Conservation (phyloP, 2,888 invertebrate genomes). For the Athrips mouffetella region DNA sequence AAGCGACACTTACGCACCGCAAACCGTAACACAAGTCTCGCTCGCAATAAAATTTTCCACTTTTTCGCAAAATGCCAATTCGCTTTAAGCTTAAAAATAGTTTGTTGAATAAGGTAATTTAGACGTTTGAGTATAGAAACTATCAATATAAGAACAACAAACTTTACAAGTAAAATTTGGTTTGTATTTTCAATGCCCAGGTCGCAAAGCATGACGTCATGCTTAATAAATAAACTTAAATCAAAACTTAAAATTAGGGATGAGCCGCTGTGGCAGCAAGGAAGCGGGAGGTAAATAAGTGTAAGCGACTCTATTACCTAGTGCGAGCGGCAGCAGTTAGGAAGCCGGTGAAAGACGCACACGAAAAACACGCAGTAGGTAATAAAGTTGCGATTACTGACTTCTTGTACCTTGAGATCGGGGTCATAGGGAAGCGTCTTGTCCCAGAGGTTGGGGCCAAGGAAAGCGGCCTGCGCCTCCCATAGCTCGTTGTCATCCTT, state of each 20-base stretch:
- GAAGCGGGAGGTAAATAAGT: constrained; percentile 20
- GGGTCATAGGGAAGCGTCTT: constrained; percentile 94
- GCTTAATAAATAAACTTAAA: constrained; percentile 6
- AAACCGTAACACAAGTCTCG: not conserved
- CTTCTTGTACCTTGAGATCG: constrained; percentile 94
- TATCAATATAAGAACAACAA: too few relatives aligned
- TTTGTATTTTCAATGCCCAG: not conserved
- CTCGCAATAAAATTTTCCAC: not conserved
- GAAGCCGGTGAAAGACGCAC: constrained; percentile 47
- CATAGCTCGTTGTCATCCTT: constrained; percentile 92
- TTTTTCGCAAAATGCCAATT: constrained; percentile 12
- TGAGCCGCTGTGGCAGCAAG: constrained; percentile 3
- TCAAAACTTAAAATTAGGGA: not conserved
- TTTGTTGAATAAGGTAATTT: too few relatives aligned
- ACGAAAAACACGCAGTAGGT: constrained; percentile 66
- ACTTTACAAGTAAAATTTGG: too few relatives aligned
- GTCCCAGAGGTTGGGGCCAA: constrained; percentile 97
- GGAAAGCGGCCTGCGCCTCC: constrained; percentile 97
- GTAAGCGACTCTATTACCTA: constrained; percentile 61
- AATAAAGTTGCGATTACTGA: constrained; percentile 75
- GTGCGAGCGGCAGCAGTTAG: constrained; percentile 47
- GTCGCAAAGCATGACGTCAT: constrained; percentile 18
- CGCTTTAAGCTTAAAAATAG: not conserved
- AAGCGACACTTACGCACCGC: not conserved
- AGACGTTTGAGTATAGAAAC: too few relatives aligned